Conservation (phyloP, 2,113 vertebrate species). For the Sander vitreus region DNA sequence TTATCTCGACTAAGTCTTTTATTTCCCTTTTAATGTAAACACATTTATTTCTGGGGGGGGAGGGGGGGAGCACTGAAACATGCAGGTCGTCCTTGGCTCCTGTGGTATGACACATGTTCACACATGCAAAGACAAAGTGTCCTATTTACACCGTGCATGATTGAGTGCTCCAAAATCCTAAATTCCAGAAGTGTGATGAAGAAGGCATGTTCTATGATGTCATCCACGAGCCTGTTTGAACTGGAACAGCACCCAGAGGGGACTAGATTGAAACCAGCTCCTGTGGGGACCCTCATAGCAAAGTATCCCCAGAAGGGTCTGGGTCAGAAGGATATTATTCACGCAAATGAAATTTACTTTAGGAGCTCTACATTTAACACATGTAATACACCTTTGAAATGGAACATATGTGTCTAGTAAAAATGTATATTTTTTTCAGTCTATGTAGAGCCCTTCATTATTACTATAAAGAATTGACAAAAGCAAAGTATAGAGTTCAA, state of each 20-base stretch:
- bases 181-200: slow-evolving; percentile 46
- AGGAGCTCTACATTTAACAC: background rate
- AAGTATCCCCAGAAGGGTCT: slow-evolving; percentile 30
- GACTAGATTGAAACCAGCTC: slow-evolving; percentile 58
- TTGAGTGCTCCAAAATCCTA: slow-evolving; percentile 62
- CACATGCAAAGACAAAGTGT: slow-evolving; percentile 41
- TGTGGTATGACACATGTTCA: background rate
- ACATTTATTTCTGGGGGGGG: background rate
- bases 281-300: slow-evolving; percentile 20
- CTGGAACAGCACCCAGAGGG: slow-evolving; percentile 75
- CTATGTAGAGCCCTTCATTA: background rate
- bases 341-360: background rate
- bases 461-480: background rate
- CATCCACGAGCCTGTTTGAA: slow-evolving; percentile 49
- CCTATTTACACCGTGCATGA: slow-evolving; percentile 58
- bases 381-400: background rate
- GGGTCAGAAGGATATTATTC: slow-evolving; percentile 31
- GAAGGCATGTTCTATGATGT: slow-evolving; percentile 8
- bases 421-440: too few relatives aligned
- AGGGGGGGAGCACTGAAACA: background rate
- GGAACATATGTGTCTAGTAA: background rate
- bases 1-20: too few relatives aligned
- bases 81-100: background rate
- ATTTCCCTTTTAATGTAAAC: too few relatives aligned
- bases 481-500: slow-evolving; percentile 53